Conservation (phyloP, 1,140 invertebrate genomes). For the Zaprionus lachaisei region DNA sequence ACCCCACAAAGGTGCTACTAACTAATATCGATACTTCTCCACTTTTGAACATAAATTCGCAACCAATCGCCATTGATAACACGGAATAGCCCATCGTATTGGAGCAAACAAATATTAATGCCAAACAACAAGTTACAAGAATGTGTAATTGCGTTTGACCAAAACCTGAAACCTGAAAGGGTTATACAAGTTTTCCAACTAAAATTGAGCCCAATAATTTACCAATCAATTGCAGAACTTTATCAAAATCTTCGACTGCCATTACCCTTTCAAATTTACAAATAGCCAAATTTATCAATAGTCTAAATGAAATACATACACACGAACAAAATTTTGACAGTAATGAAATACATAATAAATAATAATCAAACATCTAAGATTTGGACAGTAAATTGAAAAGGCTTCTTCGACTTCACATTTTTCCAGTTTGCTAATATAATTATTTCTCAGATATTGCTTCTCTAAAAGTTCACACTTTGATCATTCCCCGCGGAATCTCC, state of each 20-base stretch:
- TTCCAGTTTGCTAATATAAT: no score
- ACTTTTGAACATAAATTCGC: neutral
- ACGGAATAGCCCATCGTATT: slow-evolving; percentile 1
- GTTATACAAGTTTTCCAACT: neutral
- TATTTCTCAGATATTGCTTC: no score
- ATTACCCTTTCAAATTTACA: neutral
- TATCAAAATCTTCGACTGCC: neutral
- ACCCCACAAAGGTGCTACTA: slow-evolving; percentile 4
- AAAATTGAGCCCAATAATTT: neutral
- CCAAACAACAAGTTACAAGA: neutral
- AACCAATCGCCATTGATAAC: neutral
- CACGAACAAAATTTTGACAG: no score
- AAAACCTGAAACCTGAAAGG: neutral
- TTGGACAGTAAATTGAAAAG: neutral
- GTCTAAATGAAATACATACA: no score
- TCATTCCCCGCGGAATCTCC: no score
- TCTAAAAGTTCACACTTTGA: no score
- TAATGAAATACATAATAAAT: no score
- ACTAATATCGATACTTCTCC: neutral
- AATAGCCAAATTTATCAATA: no score
- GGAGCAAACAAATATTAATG: neutral
- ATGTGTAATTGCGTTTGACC: slow-evolving; percentile 1
- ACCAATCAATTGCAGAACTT: neutral
- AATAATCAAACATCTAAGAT: no score
- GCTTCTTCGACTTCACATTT: neutral